These are phyloP conservation scores for Palloptera scutellata DNA, from an alignment of 2,888 invertebrate species.

Conservation along the genomic window DNA sequence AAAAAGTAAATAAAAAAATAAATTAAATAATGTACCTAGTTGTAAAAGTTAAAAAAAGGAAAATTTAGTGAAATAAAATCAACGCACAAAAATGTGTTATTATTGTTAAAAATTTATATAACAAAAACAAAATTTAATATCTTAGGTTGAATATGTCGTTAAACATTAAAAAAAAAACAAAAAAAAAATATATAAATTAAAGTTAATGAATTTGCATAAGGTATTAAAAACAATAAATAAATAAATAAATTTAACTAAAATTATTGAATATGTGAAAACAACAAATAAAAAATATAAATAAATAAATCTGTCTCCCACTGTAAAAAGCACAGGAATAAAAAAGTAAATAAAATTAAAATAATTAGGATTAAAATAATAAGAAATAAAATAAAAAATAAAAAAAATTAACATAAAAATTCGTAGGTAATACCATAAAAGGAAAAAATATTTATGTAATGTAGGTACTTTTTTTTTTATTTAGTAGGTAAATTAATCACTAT, in stretches of 20 bases:
- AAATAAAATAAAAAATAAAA: constrained; percentile 22
- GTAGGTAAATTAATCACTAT: no score
- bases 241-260: not conserved
- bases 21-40: not conserved
- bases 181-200: constrained; percentile 5
- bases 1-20: not conserved
- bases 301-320: constrained; percentile 24
- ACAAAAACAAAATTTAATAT: no score
- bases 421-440: no score
- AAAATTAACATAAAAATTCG: constrained; percentile 28
- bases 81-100: constrained; percentile 35
- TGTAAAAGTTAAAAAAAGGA: constrained; percentile 11
- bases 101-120: constrained; percentile 20
- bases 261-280: constrained; percentile 19
- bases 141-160: not conserved
- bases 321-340: constrained; percentile 39
- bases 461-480: no score
- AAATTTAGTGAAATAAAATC: constrained; percentile 28
- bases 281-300: constrained; percentile 20
- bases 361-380: constrained; percentile 9
- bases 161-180: constrained; percentile 2
- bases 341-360: not conserved
- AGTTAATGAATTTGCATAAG: not conserved
- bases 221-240: no score
- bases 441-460: no score